Evolutionary conservation across 2,113 vertebrate genomes (phyloP), one percentile per base, ranked within the genome.

Genomic region (Rynchops niger): DNA sequence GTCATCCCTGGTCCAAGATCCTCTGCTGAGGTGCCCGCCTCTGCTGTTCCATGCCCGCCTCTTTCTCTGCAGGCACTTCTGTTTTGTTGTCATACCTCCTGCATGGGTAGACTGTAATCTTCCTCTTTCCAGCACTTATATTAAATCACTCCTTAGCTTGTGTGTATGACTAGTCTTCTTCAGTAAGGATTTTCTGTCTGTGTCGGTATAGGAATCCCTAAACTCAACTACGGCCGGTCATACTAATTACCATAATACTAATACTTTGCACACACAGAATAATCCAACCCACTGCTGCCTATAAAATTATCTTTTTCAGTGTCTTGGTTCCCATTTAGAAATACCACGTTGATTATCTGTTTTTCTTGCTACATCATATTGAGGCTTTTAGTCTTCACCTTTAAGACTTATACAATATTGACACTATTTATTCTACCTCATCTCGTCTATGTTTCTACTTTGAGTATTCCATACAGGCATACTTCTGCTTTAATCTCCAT

Each of bases 11-110:
- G 27, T 29, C 9, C 42, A 43, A 47, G 7, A 27, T 42, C 15
- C 40, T 76, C 16, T 9, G 2, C 25, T 1, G 8, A 69, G 9
- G 12, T n/a, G 36, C 6, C n/a, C n/a, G n/a, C n/a, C n/a, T n/a
- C n/a, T n/a, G n/a, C 5, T 32, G 47, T 49, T 49, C 5, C 12
- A 12, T 76, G 38, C 9, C 10, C 1, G 3, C 14, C 3, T 58
- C 14, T 52, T 62, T 25, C 34, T 55, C 71, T 58, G 7, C 6
- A 27, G 27, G 38, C 38, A 36, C 6, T 82, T 74, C 26, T 62
- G 8, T 49, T 82, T 63, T 74, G 6, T 21, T 32, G 11, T 67
- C 30, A 10, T 82, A 18, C 53, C 21, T 78, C 32, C 42, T 65
- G 8, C 15, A 15, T 85, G 23, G 19, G 25, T 52, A 74, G 77